These are phyloP conservation scores for Ciconia maguari DNA, from an alignment of 2,113 vertebrate species.

Conservation along the genomic window DNA sequence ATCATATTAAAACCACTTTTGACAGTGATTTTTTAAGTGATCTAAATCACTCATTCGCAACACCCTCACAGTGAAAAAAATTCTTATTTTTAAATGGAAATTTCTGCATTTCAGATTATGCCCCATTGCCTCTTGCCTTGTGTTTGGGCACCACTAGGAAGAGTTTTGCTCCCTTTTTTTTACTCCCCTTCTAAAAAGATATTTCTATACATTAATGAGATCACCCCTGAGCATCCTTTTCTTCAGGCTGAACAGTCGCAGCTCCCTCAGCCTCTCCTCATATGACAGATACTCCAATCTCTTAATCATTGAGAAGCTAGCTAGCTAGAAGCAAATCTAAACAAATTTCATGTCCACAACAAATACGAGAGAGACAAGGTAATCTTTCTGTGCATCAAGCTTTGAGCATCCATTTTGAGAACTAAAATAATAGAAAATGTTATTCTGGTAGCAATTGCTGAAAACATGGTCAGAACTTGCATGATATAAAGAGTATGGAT, in stretches of 20 bases:
- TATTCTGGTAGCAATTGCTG: background rate
- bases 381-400: background rate
- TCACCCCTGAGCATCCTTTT: background rate
- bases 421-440: background rate
- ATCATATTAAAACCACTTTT: too few species aligned
- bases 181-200: background rate
- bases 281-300: background rate
- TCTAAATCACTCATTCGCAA: too few species aligned
- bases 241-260: background rate
- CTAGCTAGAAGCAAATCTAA: background rate
- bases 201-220: background rate
- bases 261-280: background rate
- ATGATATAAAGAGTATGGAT: background rate
- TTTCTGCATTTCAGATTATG: background rate
- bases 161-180: background rate
- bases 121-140: background rate
- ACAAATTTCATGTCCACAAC: background rate
- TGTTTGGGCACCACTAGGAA: background rate
- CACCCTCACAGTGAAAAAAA: background rate
- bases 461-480: background rate
- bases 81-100: background rate
- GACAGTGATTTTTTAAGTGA: too few species aligned
- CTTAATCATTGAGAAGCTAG: background rate
- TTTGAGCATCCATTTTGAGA: background rate
- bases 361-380: background rate